Conservation (phyloP, 2,888 invertebrate genomes). For the Hydropsyche betteni region DNA sequence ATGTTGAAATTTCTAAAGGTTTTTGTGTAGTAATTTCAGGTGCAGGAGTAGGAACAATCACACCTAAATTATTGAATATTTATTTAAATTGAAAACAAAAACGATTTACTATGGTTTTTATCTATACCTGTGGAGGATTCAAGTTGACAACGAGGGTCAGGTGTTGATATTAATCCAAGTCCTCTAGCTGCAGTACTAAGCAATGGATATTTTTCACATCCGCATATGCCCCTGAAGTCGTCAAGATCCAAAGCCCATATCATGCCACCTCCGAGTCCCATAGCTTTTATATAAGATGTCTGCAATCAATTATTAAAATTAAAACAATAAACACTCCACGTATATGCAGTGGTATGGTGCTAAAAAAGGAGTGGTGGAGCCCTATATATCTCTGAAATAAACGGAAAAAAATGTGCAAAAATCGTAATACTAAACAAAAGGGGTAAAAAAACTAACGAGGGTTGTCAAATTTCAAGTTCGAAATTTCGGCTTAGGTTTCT, state of each 20-base stretch:
- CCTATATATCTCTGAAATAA: no score
- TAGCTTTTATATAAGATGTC: slow-evolving; percentile 80
- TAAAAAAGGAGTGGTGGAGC: no score
- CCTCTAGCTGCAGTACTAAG: slow-evolving; percentile 63
- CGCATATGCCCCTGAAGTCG: slow-evolving; percentile 83
- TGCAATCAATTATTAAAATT: slow-evolving; percentile 38
- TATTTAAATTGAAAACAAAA: slow-evolving; percentile 13
- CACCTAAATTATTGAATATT: slow-evolving; percentile 3
- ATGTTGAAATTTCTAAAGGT: background rate
- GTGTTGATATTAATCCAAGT: slow-evolving; percentile 44
- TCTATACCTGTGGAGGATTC: slow-evolving; percentile 59
- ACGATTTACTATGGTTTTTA: background rate
- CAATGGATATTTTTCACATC: slow-evolving; percentile 83
- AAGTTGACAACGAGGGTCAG: slow-evolving; percentile 67
- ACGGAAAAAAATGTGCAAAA: no score
- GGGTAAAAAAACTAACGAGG: no score
- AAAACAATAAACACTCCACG: background rate
- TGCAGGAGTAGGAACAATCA: slow-evolving; percentile 37
- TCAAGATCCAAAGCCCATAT: slow-evolving; percentile 90
- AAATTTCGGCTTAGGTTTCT: no score
- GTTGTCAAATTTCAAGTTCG: no score
- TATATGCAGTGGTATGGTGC: no score
- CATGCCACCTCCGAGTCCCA: slow-evolving; percentile 87
- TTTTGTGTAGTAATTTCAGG: slow-evolving; percentile 34
- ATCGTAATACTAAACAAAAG: no score